Evolutionary conservation across 2,113 vertebrate genomes (phyloP), one percentile per base, ranked within the genome.

Genomic region (Pavo muticus): DNA sequence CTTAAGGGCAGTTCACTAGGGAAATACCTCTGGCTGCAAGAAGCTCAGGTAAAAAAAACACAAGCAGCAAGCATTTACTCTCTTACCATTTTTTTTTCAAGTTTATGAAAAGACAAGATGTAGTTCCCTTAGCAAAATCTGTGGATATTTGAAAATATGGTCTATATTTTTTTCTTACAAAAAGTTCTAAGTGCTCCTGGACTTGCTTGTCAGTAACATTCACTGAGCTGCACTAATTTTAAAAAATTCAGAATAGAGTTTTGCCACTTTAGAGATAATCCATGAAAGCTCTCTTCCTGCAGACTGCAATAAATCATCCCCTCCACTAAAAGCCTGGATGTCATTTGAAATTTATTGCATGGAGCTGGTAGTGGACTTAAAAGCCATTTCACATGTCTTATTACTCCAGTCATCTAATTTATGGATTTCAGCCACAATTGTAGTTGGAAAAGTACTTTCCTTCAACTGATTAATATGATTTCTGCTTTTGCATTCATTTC

Each of bases 271-370:
- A 97, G 97, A 98, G 97, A 97, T 98, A 98, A 98, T 98, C 97
- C 97, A 97, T 95, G 97, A 98, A 98, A 98, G 96, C 97, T 97
- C 96, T 97, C 92, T 97, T 97, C 95, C 96, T 97, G 95, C 95
- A 97, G 97, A 97, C 90, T 89, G 96, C 95, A 97, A 98, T 98
- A 98, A 98, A 98, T 98, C 97, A 98, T 98, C 88, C 79, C 89
- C 91, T 97, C 91, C 89, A 91, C 97, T 98, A 98, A 98, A 98
- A 98, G 98, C 97, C 94, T 97, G 84, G 20, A 92, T 98, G 97
- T 98, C 98, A 98, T 97, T 98, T 97, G 97, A 98, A 98, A 98
- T 98, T 98, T 98, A 98, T 98, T 97, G 97, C 97, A 96, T 91
- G 78, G 97, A 96, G 93, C 67, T 93, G 82, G 96, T 97, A 97